Percentiles rank a stretch among this genome's conserved stretches.
These are phyloP conservation scores for Heliopora coerulea DNA, from an alignment of 92 coral and sea anemone genomes.

Conservation along the genomic window DNA sequence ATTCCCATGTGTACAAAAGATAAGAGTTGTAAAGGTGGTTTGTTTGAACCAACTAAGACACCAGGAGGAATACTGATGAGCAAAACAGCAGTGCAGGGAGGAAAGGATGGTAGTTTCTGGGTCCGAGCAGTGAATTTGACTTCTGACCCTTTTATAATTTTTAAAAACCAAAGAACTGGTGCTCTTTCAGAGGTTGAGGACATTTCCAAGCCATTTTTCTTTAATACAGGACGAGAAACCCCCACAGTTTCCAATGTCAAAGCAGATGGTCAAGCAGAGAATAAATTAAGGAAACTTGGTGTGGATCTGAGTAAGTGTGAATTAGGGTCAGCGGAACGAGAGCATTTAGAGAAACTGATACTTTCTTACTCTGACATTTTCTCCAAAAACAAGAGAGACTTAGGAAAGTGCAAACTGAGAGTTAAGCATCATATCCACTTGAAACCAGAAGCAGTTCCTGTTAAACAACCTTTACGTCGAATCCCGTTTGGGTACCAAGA, in stretches of 20 bases:
- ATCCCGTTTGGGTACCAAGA: conserved; percentile 46
- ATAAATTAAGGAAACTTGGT: conserved; percentile 44
- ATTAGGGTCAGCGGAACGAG: neutral
- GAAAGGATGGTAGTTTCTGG: conserved; percentile 56
- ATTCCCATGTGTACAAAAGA: conserved; percentile 54
- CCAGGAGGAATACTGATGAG: conserved; percentile 50
- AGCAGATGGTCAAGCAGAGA: conserved; percentile 15
- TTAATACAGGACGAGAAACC: conserved; percentile 14
- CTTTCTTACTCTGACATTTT: conserved; percentile 44
- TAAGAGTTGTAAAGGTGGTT: conserved; percentile 38
- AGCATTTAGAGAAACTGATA: conserved; percentile 39
- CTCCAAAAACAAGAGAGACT: conserved; percentile 37
- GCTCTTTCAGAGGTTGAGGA: conserved; percentile 47
- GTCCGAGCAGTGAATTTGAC: conserved; percentile 56
- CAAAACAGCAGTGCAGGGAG: conserved; percentile 54
- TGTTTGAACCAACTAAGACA: conserved; percentile 52
- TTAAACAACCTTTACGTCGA: conserved; percentile 28
- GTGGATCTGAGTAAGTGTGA: neutral
- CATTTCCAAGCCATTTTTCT: conserved; percentile 46
- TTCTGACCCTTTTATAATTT: conserved; percentile 37
- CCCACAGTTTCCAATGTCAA: neutral
- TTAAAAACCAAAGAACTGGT: conserved; percentile 52
- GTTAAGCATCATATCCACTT: conserved; percentile 49
- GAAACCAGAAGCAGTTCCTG: conserved; percentile 42
- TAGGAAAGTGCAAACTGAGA: conserved; percentile 45